Evolutionary conservation across 2,888 invertebrate species (phyloP).

Genomic region (Andrena fulva): DNA sequence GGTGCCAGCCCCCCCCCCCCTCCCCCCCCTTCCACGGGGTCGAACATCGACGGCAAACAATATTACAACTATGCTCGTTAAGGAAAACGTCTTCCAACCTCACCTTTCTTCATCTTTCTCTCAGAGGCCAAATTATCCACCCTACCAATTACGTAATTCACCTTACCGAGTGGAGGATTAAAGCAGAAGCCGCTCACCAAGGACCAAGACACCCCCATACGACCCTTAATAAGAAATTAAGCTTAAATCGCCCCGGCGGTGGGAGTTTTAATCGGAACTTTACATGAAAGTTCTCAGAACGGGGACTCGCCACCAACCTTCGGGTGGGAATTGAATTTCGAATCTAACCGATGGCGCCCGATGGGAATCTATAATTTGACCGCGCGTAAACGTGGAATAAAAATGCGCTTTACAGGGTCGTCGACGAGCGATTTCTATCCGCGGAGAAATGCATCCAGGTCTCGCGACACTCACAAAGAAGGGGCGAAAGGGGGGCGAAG

Average conservation of each 20-base stretch:
- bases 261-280: constrained; percentile 24
- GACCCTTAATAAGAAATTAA: constrained; percentile 23
- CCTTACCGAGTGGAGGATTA: not conserved
- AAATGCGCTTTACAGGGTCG: not conserved
- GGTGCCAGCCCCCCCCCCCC: too few relatives aligned
- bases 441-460: not conserved
- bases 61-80: not conserved
- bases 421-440: not conserved
- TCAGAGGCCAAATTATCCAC: too few relatives aligned
- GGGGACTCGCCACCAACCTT: not conserved
- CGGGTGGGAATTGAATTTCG: constrained; percentile 11
- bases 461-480: not conserved
- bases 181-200: not conserved
- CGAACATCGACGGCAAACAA: too few relatives aligned
- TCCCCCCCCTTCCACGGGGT: too few relatives aligned
- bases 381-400: not conserved
- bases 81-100: not conserved
- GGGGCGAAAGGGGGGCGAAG: not conserved
- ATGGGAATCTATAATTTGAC: not conserved
- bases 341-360: not conserved
- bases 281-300: constrained; percentile 6
- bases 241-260: constrained; percentile 3
- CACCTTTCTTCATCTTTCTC: too few relatives aligned
- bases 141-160: not conserved
- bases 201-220: too few relatives aligned